Percentiles rank a stretch among this genome's conserved stretches.
Evolutionary conservation across 2,888 invertebrate genomes (phyloP).

Genomic region (Noctua fimbriata): DNA sequence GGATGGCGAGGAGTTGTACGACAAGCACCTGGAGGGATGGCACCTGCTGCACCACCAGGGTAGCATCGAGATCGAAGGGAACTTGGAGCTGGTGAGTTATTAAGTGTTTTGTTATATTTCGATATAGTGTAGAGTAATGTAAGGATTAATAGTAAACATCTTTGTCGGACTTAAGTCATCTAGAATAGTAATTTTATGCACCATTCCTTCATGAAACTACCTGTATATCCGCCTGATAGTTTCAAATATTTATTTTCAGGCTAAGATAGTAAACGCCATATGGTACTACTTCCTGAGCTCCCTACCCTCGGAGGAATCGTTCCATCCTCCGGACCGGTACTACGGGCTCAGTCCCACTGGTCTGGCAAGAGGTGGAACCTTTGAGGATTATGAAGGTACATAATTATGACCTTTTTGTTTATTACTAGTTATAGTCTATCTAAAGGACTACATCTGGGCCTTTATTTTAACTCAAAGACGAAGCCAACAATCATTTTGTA

Average conservation of each 20-base stretch:
- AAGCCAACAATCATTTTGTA: neutral
- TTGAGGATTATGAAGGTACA: slow-evolving; percentile 87
- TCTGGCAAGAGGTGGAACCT: slow-evolving; percentile 88
- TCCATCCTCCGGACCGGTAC: slow-evolving; percentile 84
- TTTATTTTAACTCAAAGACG: neutral
- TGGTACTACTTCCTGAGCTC: slow-evolving; percentile 91
- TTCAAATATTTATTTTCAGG: slow-evolving; percentile 74
- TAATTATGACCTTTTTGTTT: slow-evolving; percentile 20
- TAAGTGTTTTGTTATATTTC: neutral
- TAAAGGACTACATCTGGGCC: neutral
- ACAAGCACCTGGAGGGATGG: slow-evolving; percentile 88
- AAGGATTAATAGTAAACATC: neutral
- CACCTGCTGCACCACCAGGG: slow-evolving; percentile 85
- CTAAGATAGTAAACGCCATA: slow-evolving; percentile 89
- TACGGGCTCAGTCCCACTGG: slow-evolving; percentile 91
- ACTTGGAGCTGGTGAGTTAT: slow-evolving; percentile 85
- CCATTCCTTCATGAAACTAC: neutral
- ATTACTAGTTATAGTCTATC: neutral
- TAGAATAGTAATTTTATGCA: neutral
- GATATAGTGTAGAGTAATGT: neutral
- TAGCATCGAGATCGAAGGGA: slow-evolving; percentile 87
- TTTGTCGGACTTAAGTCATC: neutral
- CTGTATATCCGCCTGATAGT: neutral
- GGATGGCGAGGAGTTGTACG: slow-evolving; percentile 82
- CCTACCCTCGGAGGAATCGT: slow-evolving; percentile 86